phyloP scores from a whole-genome alignment of 2,797 vertebrate species.

The Melanotaenia trifasciata region DNA sequence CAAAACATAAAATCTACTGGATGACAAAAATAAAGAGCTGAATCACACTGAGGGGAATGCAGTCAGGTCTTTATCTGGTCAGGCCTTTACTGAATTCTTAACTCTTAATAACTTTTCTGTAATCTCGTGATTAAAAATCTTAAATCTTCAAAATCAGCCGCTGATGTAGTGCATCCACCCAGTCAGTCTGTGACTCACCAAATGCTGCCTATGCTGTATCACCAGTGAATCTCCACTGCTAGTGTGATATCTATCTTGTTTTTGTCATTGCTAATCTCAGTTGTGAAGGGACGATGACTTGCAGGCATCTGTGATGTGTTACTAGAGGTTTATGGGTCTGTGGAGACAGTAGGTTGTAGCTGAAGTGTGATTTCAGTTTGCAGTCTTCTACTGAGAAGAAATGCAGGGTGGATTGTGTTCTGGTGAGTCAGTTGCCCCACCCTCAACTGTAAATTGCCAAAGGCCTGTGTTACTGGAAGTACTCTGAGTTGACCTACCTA shows the following conservation, averaged over 20 bases:
- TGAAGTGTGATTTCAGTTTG: conserved; percentile 57
- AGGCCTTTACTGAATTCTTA: conserved; percentile 20
- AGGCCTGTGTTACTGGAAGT: conserved; percentile 64
- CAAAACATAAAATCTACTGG: not conserved
- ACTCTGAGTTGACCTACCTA: conserved; percentile 26
- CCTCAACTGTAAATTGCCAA: conserved; percentile 60
- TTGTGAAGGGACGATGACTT: conserved; percentile 8
- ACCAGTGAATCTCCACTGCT: conserved; percentile 31
- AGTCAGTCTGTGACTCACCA: conserved; percentile 63
- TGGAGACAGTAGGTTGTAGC: conserved; percentile 45
- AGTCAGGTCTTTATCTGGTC: no score
- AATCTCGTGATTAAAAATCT: conserved; percentile 23
- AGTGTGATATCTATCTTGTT: conserved; percentile 18
- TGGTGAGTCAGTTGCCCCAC: conserved; percentile 66
- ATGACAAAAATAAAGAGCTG: no score
- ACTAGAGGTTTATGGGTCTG: conserved; percentile 26
- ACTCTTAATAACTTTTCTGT: conserved; percentile 21
- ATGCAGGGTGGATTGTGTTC: conserved; percentile 14
- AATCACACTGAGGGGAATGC: not conserved
- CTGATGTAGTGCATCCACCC: conserved; percentile 52
- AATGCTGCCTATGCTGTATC: conserved; percentile 50
- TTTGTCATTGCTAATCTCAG: conserved; percentile 7
- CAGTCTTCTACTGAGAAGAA: conserved; percentile 52
- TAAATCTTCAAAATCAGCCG: conserved; percentile 30
- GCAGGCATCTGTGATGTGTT: conserved; percentile 7